Evolutionary conservation across 2,113 vertebrate species (phyloP), one percentile per base, ranked within the genome.

Genomic region (Phrynosoma platyrhinos): DNA sequence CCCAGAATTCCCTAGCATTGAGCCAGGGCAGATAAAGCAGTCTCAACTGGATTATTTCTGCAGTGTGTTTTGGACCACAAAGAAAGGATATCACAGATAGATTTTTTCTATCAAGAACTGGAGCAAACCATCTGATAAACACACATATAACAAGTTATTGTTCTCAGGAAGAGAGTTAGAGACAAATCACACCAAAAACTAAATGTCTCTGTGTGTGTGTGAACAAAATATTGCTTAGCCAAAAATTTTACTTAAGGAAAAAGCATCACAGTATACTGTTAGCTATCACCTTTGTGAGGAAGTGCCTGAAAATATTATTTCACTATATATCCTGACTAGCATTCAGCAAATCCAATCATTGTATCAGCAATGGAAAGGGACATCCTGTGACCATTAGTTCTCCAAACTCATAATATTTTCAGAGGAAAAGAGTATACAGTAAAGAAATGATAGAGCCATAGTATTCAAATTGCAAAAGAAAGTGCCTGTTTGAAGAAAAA

Each of bases 51-150:
- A 47, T 47, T 47, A 47, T 47, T 47, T 47, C 47, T 47, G 47
- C 47, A 47, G 47, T 47, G 5, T 47, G 47, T 47, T 47, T 47
- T 47, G 47, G 47, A 7, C 47, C 47, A 47, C 25, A 84, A 72
- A 90, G 78, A 77, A 55, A 84, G 20, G 21, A 76, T 85, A 78
- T 69, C 53, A 77, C n/a, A 88, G 55, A 85, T 80, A 75, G 86
- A 90, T 58, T 69, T 91, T 36, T 68, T 94, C 87, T 77, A 87
- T 83, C 85, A 84, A 94, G 30, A 77, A 42, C 64, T 86, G 69
- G 64, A 91, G 47, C 87, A 68, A 83, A 68, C 10, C 58, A 92
- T 25, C 1, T 74, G 92, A 72, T 91, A 87, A 92, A 42, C 16
- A 79, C 53, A 42, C 82, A 91, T 76, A 82, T 80, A 87, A 82